These are phyloP conservation scores for Galeruca laticollis DNA, from an alignment of 2,888 invertebrate species.

Conservation along the genomic window DNA sequence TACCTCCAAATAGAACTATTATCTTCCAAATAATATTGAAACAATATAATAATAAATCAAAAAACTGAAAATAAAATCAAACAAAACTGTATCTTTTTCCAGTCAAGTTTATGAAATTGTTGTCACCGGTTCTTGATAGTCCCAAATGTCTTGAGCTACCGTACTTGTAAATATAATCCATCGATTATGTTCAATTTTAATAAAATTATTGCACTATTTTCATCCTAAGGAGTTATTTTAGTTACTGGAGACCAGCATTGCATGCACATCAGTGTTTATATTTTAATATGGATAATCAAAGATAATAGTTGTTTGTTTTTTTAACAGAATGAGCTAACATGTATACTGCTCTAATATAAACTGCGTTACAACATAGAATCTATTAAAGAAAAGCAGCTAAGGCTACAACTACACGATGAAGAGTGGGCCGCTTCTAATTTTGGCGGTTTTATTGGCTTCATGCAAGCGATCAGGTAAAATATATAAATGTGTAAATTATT, in stretches of 20 bases:
- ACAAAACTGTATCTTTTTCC: too few species aligned
- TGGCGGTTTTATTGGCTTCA: conserved; percentile 24
- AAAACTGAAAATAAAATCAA: too few species aligned
- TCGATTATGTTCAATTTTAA: neutral
- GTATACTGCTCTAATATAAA: conserved; percentile 50
- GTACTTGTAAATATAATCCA: neutral
- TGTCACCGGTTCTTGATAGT: too few species aligned
- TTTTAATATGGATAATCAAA: conserved; percentile 27
- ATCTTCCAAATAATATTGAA: neutral
- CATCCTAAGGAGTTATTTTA: conserved; percentile 31
- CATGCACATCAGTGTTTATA: conserved; percentile 26
- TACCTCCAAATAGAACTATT: neutral
- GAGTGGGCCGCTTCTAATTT: conserved; percentile 27
- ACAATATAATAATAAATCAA: too few species aligned
- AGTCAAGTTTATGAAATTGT: too few species aligned
- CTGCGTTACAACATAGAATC: conserved; percentile 21
- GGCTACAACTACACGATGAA: conserved; percentile 34
- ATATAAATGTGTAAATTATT: too few species aligned
- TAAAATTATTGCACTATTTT: neutral
- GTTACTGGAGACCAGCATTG: conserved; percentile 44
- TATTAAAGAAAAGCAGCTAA: conserved; percentile 5
- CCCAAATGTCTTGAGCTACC: too few species aligned
- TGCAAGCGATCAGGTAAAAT: conserved; percentile 37
- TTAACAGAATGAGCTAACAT: conserved; percentile 52
- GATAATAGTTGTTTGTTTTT: conserved; percentile 50